Conservation (phyloP, 92 coral and sea anemone genomes). For the Porites cylindrica region DNA sequence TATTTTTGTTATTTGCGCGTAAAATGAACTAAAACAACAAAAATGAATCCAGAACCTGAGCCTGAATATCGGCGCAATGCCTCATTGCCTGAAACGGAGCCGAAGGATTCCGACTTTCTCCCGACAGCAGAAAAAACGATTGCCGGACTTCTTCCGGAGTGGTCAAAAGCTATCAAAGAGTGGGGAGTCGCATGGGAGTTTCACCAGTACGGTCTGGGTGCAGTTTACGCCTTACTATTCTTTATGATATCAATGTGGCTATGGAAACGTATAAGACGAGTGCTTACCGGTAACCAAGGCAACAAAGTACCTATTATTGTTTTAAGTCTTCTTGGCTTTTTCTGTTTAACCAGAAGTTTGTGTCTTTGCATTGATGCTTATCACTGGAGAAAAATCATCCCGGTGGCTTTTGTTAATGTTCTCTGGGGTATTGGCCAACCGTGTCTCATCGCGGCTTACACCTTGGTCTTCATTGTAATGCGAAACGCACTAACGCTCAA, state of each 20-base stretch:
- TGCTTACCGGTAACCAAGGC: conserved; percentile 18
- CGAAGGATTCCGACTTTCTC: background rate
- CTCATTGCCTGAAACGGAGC: conserved; percentile 35
- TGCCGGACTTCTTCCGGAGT: conserved; percentile 78
- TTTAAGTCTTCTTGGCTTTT: conserved; percentile 53
- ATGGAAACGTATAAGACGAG: conserved; percentile 1
- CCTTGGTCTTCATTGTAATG: conserved; percentile 77
- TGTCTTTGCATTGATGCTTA: conserved; percentile 73
- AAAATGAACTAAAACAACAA: no score
- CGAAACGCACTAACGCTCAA: conserved; percentile 77
- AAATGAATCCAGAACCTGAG: conserved; percentile 39
- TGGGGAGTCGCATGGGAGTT: conserved; percentile 81
- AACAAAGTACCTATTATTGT: conserved; percentile 71
- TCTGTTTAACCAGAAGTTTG: conserved; percentile 61
- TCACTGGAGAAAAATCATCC: conserved; percentile 62
- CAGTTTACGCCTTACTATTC: conserved; percentile 40
- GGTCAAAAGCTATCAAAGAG: conserved; percentile 63
- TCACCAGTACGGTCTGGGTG: conserved; percentile 78
- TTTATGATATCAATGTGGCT: conserved; percentile 24
- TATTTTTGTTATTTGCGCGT: no score
- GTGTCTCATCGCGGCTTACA: conserved; percentile 76
- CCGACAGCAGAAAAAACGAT: conserved; percentile 31
- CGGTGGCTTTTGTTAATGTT: conserved; percentile 53
- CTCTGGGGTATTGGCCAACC: conserved; percentile 89
- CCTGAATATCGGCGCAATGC: background rate